Percentiles rank a stretch among this genome's conserved stretches.
Conservation (phyloP, 1,140 invertebrate species). For the Drosophila ficusphila region DNA sequence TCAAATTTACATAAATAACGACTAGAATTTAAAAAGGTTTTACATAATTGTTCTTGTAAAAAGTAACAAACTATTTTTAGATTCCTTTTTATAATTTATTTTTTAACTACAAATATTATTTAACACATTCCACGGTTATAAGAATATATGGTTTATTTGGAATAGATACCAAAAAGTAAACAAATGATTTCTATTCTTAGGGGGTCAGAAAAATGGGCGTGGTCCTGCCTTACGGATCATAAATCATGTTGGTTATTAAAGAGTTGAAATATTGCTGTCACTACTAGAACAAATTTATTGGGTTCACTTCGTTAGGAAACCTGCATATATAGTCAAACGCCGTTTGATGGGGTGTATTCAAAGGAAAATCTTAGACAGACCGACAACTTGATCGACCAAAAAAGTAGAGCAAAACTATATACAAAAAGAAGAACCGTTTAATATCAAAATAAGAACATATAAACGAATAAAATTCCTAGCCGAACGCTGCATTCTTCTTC, state of each 20-base stretch:
- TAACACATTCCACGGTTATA: no score
- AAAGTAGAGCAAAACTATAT: slow-evolving; percentile 20
- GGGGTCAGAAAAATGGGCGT: slow-evolving; percentile 14
- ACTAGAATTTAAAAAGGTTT: not conserved
- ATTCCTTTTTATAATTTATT: no score
- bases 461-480: slow-evolving; percentile 72
- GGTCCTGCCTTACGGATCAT: slow-evolving; percentile 26
- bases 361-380: slow-evolving; percentile 9
- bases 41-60: no score
- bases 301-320: not conserved
- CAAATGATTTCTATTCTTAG: slow-evolving; percentile 18
- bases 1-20: no score
- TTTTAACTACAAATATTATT: no score
- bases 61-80: no score
- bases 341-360: slow-evolving; percentile 45
- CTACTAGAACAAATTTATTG: not conserved
- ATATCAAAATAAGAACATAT: slow-evolving; percentile 64
- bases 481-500: slow-evolving; percentile 43
- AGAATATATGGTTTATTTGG: not conserved
- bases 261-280: slow-evolving; percentile 10
- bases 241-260: slow-evolving; percentile 60
- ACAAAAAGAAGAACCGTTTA: slow-evolving; percentile 55
- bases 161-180: slow-evolving; percentile 12
- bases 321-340: slow-evolving; percentile 54
- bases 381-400: slow-evolving; percentile 63